Conservation (phyloP, 1,140 invertebrate genomes). For the Antheraea pernyi region DNA sequence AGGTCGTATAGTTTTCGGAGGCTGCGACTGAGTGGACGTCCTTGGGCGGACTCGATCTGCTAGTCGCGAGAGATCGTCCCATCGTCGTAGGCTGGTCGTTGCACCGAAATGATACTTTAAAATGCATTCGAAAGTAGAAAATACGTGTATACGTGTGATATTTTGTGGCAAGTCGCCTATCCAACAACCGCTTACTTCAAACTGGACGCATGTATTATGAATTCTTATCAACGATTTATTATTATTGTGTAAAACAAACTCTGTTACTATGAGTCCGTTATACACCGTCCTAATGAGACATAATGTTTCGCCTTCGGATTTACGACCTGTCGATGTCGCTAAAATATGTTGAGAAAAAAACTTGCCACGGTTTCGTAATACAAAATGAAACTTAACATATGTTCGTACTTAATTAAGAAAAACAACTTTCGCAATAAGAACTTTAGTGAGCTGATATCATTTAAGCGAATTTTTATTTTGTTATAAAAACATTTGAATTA, state of each 20-base stretch:
- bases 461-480: not conserved
- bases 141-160: slow-evolving; percentile 48
- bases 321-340: slow-evolving; percentile 52
- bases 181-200: not conserved
- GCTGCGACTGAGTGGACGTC: slow-evolving; percentile 64
- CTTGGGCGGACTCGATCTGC: slow-evolving; percentile 78
- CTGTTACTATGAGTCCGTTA: slow-evolving; percentile 8
- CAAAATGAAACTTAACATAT: slow-evolving; percentile 38
- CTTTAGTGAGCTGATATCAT: not conserved
- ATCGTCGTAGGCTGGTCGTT: slow-evolving; percentile 67
- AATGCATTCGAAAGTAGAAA: slow-evolving; percentile 77
- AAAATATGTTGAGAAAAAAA: slow-evolving; percentile 46
- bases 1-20: slow-evolving; percentile 34
- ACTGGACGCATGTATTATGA: not conserved
- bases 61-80: slow-evolving; percentile 71
- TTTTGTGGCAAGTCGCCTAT: slow-evolving; percentile 21
- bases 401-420: slow-evolving; percentile 20
- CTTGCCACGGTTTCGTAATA: slow-evolving; percentile 48
- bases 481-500: too few species aligned
- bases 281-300: slow-evolving; percentile 56
- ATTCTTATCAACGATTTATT: slow-evolving; percentile 6
- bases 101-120: slow-evolving; percentile 71
- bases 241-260: slow-evolving; percentile 9
- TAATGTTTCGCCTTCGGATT: slow-evolving; percentile 53
- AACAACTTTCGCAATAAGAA: slow-evolving; percentile 29